Base-by-base conservation (phyloP, 2,888 invertebrate genomes). In the Sinelater perroti region DNA sequence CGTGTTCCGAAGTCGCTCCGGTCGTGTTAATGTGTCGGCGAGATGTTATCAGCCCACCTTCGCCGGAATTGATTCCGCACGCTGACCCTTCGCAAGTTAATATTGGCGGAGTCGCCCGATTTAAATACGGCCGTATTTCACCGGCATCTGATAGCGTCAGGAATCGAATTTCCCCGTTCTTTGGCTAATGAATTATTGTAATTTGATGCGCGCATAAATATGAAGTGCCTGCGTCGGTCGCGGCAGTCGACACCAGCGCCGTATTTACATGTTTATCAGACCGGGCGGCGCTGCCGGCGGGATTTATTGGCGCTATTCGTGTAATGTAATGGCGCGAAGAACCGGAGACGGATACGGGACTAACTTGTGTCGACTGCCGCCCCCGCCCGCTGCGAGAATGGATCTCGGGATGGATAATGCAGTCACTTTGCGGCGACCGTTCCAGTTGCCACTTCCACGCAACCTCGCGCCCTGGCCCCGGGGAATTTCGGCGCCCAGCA, bases 221-320 rank as follows among this genome's bases (percentile, higher is more conserved):
- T 71, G 69, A 67, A 68, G 68, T 70, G 68, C 67, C 72, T 71
- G 69, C 68, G 66, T 68, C 65, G 64, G 59, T 58, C 53, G 56
- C 36, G 45, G 60, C 47, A 56, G 50, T 63, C 62, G 60, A 58
- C 61, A 63, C 60, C 50, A 49, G 35, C 56, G 54, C 50, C 58
- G 61, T 70, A 75, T 75, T 74, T 75, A 74, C 74, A 75, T 75
- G 73, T 73, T 75, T 75, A 75, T 74, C 73, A 71, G 70, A 67
- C 70, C 64, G 65, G 66, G 67, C 67, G 72, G 71, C 72, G 72
- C 69, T 71, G 60, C 61, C 52, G 47, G 59, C 63, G 63, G 67
- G 70, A 73, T 75, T 75, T 73, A 75, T 74, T 69, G 73, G 66
- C 67, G 68, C 70, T 67, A 64, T 70, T 71, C 72, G 68, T 68